Evolutionary conservation across 2,888 invertebrate genomes (phyloP), one percentile per base, ranked within the genome.

Genomic region (Achlya flavicornis): DNA sequence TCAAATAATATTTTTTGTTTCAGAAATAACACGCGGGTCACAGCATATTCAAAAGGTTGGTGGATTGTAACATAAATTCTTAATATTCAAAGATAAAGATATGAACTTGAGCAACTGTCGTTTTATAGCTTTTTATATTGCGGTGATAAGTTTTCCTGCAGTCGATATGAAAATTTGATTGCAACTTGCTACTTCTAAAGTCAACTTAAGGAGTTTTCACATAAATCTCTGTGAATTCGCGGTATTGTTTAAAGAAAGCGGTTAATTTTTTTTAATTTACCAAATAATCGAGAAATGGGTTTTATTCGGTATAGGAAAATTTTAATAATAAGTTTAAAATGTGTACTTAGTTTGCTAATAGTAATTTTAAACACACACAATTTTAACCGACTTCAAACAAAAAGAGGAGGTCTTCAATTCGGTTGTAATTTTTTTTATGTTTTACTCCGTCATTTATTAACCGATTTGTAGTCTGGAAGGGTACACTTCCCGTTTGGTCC

Each of bases 1-100:
- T 66, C 61, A 67, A 59, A 73, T 71, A 66, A 63, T 61, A 48
- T 35, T 68, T 67, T 74, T 78, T 76, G 78, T 77, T 78, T 62
- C 78, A 78, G 78, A 75, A 71, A 68, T 60, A 63, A 63, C 35
- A 57, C 64, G 64, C 58, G 19, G 46, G 38, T 38, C 64, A 63
- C 64, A 58, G 62, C 63, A 63, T 66, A 74, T 12, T 68, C 68
- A 65, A 76, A 58, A 78, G 77, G 76, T 77, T 57, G 68, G 74
- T 74, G 38, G n/a, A n/a, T 59, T 16, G 16, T n/a, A 41, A 38
- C 53, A 53, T 53, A 19, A 53, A 53, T 19, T 19, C 4, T 53
- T 53, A 53, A 53, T 53, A 3, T 41, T 41, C 12, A 41, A 12
- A 12, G 41, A 41, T 41, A 41, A 41, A 41, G 41, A 41, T 41